Conservation (phyloP, 1,140 invertebrate genomes). For the Bombus vancouverensis region DNA sequence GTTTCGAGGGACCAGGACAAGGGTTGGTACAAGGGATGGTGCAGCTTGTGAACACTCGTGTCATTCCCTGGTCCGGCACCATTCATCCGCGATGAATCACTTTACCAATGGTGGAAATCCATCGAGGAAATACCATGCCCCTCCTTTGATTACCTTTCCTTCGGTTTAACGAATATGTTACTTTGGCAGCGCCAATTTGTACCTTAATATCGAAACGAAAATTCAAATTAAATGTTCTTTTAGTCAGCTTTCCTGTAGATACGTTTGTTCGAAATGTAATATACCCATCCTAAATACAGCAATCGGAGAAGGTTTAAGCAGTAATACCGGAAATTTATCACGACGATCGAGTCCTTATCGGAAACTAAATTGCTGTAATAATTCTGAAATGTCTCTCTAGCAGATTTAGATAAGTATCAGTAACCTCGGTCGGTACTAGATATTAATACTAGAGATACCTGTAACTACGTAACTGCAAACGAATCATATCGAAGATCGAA, state of each 20-base stretch:
- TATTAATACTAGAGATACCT: constrained; percentile 35
- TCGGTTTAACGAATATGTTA: not conserved
- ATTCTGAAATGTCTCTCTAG: not conserved
- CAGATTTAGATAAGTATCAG: constrained; percentile 41
- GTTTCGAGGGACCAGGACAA: constrained; percentile 59
- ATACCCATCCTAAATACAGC: too few species aligned
- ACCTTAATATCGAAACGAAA: accelerated
- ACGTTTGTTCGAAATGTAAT: not conserved
- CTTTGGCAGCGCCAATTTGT: accelerated
- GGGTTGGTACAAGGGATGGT: constrained; percentile 67
- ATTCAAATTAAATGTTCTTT: not conserved
- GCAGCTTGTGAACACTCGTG: constrained; percentile 79
- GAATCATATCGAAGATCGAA: not conserved
- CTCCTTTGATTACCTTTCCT: constrained; percentile 23
- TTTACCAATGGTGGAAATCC: constrained; percentile 19
- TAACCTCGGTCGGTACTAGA: not conserved
- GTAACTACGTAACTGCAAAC: not conserved
- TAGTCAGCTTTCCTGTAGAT: too few species aligned
- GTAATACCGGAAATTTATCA: not conserved
- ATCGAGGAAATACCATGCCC: constrained; percentile 42
- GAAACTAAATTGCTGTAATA: not conserved
- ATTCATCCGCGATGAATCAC: constrained; percentile 67
- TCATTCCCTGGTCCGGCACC: constrained; percentile 76
- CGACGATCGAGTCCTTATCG: accelerated
- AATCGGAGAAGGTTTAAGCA: not conserved